phyloP scores from a whole-genome alignment of 2,797 vertebrate species.

The Kryptolebias ocellatus region DNA sequence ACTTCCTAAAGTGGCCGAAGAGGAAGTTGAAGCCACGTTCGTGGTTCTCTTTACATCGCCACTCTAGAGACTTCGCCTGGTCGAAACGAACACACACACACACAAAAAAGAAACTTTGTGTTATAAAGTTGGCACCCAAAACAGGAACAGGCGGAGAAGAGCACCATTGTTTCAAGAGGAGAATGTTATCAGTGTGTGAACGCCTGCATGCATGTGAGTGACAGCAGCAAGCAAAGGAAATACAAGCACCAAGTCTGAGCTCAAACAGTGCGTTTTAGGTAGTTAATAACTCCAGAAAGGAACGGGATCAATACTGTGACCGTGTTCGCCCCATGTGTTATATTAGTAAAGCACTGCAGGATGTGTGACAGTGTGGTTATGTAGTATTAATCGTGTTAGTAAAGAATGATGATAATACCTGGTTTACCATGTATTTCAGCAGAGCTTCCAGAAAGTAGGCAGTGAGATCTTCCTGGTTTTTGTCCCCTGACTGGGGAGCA shows the following conservation, averaged over 20 bases:
- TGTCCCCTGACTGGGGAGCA: conserved; percentile 96
- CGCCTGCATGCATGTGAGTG: conserved; percentile 22
- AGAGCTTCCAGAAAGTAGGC: conserved; percentile 98
- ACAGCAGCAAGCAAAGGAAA: conserved; percentile 35
- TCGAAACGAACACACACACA: conserved; percentile 16
- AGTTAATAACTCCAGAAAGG: conserved; percentile 35
- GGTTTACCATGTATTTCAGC: conserved; percentile 99
- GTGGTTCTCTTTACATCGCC: conserved; percentile 98
- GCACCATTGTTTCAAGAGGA: conserved; percentile 64
- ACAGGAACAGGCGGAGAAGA: conserved; percentile 59
- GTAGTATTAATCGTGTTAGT: conserved; percentile 75
- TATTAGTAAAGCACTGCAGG: conserved; percentile 37
- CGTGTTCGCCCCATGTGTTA: conserved; percentile 14
- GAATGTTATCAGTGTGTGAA: conserved; percentile 56
- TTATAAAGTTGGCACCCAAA: conserved; percentile 44
- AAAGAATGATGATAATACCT: conserved; percentile 86
- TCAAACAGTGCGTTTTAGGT: conserved; percentile 11
- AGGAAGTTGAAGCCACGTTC: conserved; percentile 98
- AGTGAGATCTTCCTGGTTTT: conserved; percentile 98
- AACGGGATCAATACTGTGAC: conserved; percentile 13
- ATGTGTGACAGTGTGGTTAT: conserved; percentile 7
- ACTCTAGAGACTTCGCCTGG: conserved; percentile 98
- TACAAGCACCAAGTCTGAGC: conserved; percentile 22
- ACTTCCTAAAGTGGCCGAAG: conserved; percentile 97
- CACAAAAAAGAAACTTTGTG: conserved; percentile 47